phyloP scores from a whole-genome alignment of 2,113 vertebrate genomes.

The Chaetodon auriga region DNA sequence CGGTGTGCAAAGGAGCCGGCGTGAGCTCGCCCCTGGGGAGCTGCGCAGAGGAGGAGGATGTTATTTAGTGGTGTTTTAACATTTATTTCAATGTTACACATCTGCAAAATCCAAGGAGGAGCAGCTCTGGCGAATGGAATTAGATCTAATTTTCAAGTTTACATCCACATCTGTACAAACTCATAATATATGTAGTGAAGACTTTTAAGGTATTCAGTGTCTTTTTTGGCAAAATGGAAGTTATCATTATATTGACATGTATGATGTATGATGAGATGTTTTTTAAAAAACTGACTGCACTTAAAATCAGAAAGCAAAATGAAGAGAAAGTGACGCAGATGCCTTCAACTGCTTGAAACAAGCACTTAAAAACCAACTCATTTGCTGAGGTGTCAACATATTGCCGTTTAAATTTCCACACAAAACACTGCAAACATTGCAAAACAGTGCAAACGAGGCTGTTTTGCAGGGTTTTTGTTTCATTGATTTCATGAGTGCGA shows the following conservation, averaged over 20 bases:
- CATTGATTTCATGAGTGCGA: conserved; percentile 38
- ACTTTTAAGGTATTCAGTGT: no score
- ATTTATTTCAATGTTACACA: neutral
- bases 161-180: no score
- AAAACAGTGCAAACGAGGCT: conserved; percentile 2
- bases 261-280: neutral
- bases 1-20: conserved; percentile 93
- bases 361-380: neutral
- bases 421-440: neutral
- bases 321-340: neutral
- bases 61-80: neutral
- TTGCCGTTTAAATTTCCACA: neutral
- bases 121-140: no score
- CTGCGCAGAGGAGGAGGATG: conserved; percentile 43
- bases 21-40: conserved; percentile 85
- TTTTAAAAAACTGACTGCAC: no score
- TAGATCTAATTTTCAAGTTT: no score
- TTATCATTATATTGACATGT: no score
- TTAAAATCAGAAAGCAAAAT: neutral
- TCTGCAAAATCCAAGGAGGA: neutral
- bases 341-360: no score
- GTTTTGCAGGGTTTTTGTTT: conserved; percentile 34
- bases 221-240: no score
- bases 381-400: neutral
- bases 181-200: no score